phyloP scores from a whole-genome alignment of 1,140 invertebrate species.

The Adoxophyes honmai region DNA sequence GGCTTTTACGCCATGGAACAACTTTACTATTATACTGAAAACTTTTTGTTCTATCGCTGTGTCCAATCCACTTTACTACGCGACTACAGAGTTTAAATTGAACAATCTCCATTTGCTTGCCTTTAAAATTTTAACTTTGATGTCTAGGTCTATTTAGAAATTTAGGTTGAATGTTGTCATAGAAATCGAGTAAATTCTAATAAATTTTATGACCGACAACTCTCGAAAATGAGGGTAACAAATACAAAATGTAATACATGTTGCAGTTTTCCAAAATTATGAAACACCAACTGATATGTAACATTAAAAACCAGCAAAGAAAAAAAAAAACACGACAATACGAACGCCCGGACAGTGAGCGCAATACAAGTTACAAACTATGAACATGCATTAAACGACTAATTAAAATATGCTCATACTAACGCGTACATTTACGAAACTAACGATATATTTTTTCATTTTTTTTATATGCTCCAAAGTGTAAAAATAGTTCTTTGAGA shows the following conservation, averaged over 20 bases:
- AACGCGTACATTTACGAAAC: constrained; percentile 65
- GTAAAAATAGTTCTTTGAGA: constrained; percentile 72
- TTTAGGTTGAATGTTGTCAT: not conserved
- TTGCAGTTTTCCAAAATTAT: constrained; percentile 1
- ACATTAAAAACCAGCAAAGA: constrained; percentile 44
- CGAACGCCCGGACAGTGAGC: constrained; percentile 40
- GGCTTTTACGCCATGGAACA: constrained; percentile 28
- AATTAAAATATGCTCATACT: constrained; percentile 71
- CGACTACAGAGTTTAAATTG: constrained; percentile 9
- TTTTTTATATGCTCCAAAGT: constrained; percentile 61
- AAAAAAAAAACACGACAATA: constrained; percentile 42
- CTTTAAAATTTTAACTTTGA: not conserved
- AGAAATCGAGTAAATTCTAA: not conserved
- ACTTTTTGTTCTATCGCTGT: constrained; percentile 18
- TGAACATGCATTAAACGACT: constrained; percentile 69
- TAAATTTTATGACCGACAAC: no score
- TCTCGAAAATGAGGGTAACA: not conserved
- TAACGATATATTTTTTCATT: constrained; percentile 68
- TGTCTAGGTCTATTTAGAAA: not conserved
- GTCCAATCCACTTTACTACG: constrained; percentile 29
- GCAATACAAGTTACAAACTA: constrained; percentile 52
- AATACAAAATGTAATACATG: not conserved
- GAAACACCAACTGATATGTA: constrained; percentile 43
- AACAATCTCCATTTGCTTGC: no score
- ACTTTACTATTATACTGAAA: constrained; percentile 3